Percentiles rank a stretch among this genome's conserved stretches.
Evolutionary conservation across 1,140 invertebrate species (phyloP).

Genomic region (Caenorhabditis elegans): WBcel235 BX284605.5:9350001-9350500

Average conservation of each 20-base stretch:
- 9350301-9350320: neutral
- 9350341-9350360: neutral
- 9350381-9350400: neutral
- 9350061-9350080: no score
- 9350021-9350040: neutral
- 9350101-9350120: no score
- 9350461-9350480: neutral
- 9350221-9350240: neutral
- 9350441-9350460: neutral
- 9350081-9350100: no score
- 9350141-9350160: no score
- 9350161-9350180: neutral
- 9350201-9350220: neutral
- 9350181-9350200: neutral
- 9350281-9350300: neutral
- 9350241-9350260: neutral
- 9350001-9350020: neutral
- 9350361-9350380: no score
- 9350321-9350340: neutral
- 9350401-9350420: neutral
- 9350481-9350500: neutral
- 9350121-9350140: no score
- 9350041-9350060: no score
- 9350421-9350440: neutral
- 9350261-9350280: neutral